phyloP scores from a whole-genome alignment of 2,888 invertebrate genomes.

The Polyploca ridens region DNA sequence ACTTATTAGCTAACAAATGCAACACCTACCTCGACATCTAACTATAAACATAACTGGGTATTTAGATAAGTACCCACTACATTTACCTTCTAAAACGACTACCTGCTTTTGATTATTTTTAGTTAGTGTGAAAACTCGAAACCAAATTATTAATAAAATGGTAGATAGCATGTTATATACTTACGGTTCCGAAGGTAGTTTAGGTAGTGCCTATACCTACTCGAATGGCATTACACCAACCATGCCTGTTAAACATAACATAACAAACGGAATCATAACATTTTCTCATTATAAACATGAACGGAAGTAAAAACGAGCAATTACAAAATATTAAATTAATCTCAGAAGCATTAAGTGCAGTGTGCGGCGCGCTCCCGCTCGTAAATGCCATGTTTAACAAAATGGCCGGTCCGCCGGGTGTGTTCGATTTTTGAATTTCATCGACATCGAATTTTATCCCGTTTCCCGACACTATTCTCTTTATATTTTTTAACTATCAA shows the following conservation, averaged over 20 bases:
- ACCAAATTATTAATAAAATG: no score
- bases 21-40: no score
- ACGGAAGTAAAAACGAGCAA: conserved; percentile 63
- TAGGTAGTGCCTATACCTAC: not conserved
- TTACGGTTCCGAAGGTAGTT: not conserved
- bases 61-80: no score
- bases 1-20: no score
- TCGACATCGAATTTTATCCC: conserved; percentile 24
- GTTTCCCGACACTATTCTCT: not conserved
- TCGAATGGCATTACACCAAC: conserved; percentile 28
- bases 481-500: conserved; percentile 19
- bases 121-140: no score
- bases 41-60: no score
- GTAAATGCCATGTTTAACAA: conserved; percentile 62
- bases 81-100: no score
- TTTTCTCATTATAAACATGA: conserved; percentile 56
- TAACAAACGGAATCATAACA: conserved; percentile 52
- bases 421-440: conserved; percentile 33
- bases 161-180: no score
- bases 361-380: conserved; percentile 47
- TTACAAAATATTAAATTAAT: conserved; percentile 72
- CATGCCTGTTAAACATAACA: conserved; percentile 39
- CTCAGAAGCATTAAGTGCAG: conserved; percentile 47
- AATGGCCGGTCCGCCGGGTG: conserved; percentile 43
- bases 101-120: no score